Evolutionary conservation across 2,888 invertebrate species (phyloP).

Genomic region (Gisinianus flammeolus): DNA sequence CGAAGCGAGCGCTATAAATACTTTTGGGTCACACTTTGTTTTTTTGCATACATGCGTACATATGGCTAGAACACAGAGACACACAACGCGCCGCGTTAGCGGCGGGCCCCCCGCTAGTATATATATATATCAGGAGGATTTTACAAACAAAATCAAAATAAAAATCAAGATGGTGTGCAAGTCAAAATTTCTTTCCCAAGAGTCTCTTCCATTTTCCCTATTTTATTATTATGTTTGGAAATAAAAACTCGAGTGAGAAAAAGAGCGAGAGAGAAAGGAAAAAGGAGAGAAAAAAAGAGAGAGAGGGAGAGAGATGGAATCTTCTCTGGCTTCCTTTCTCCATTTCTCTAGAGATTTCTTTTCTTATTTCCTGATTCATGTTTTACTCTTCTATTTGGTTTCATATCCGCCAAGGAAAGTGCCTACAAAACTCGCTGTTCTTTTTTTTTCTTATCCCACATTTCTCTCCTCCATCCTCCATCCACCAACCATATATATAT

Average conservation of each 20-base stretch:
- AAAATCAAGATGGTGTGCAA: constrained; percentile 5
- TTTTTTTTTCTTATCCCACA: not conserved
- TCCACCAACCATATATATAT: no score
- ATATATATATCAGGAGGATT: not conserved
- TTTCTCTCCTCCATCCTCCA: constrained; percentile 12
- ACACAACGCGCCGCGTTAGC: no score
- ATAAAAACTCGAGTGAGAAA: constrained; percentile 7
- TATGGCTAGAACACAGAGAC: no score
- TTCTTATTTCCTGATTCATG: constrained; percentile 49
- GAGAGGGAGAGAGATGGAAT: not conserved
- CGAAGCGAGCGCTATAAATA: no score
- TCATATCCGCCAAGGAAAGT: constrained; percentile 16
- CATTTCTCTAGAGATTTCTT: constrained; percentile 28
- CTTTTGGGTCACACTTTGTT: no score
- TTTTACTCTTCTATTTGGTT: constrained; percentile 42
- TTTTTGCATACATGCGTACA: no score
- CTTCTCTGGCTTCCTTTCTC: constrained; percentile 13
- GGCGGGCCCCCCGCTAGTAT: no score
- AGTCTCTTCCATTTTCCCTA: constrained; percentile 2
- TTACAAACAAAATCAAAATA: not conserved
- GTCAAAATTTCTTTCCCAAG: not conserved
- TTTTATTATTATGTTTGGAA: constrained; percentile 3
- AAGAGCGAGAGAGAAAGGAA: constrained; percentile 2
- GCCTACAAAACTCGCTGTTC: not conserved
- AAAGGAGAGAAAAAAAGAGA: not conserved